Evolutionary conservation across 2,888 invertebrate genomes (phyloP).

Genomic region (Conistra vaccinii): DNA sequence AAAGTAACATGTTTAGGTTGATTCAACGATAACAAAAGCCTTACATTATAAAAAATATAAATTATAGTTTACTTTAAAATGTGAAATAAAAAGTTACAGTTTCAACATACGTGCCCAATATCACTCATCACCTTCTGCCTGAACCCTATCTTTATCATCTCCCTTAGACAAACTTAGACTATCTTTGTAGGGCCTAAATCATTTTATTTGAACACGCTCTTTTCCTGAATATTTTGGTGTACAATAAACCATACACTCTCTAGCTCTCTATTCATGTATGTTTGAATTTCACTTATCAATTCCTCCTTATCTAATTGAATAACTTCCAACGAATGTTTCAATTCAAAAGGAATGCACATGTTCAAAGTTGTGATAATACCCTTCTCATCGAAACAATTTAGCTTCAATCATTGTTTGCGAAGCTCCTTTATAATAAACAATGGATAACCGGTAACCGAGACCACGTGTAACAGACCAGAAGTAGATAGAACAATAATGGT

Average conservation of each 20-base stretch:
- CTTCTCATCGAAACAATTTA: constrained; percentile 25
- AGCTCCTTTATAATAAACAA: constrained; percentile 1
- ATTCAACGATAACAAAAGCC: too few relatives aligned
- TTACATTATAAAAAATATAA: neutral
- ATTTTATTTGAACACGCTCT: neutral
- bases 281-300: neutral
- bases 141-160: too few relatives aligned
- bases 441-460: neutral
- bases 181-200: neutral
- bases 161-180: too few relatives aligned
- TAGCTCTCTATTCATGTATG: neutral
- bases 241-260: neutral
- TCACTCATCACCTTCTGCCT: too few relatives aligned
- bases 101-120: too few relatives aligned
- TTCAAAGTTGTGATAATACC: constrained; percentile 15
- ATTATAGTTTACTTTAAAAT: neutral
- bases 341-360: constrained; percentile 13
- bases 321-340: neutral
- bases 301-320: neutral
- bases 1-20: neutral
- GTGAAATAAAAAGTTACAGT: too few relatives aligned
- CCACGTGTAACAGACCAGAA: neutral
- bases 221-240: neutral
- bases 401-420: constrained; percentile 12
- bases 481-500: neutral